These are phyloP conservation scores for Mormyrus iriodes DNA, from an alignment of 2,113 vertebrate species.

Conservation along the genomic window DNA sequence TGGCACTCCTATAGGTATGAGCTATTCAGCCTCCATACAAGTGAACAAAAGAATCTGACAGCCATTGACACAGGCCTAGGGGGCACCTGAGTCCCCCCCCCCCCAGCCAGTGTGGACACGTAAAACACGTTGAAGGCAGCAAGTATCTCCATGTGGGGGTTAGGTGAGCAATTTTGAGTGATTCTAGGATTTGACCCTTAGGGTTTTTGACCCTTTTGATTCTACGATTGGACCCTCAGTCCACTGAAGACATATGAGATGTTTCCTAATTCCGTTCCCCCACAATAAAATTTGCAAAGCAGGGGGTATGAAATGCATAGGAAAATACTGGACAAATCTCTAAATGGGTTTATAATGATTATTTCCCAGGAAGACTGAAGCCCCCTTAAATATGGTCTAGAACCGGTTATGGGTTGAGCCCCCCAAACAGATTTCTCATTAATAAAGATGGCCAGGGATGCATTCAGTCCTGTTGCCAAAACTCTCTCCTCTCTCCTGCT, in stretches of 20 bases:
- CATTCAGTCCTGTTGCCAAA: neutral
- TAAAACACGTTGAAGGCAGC: neutral
- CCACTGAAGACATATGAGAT: neutral
- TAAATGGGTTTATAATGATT: neutral
- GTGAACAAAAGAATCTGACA: constrained; percentile 13
- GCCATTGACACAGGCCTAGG: neutral
- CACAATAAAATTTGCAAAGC: neutral
- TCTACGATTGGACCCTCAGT: neutral
- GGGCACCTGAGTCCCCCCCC: constrained; percentile 1
- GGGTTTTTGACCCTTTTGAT: neutral
- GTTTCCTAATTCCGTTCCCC: neutral
- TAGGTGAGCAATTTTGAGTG: neutral
- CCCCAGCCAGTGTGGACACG: constrained; percentile 27
- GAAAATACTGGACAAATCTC: neutral
- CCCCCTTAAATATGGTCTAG: neutral
- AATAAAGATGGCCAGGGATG: neutral
- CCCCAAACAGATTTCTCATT: neutral
- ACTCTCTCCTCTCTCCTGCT: neutral
- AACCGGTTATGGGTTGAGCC: neutral
- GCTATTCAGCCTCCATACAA: neutral
- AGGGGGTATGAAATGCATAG: neutral
- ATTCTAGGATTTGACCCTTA: neutral
- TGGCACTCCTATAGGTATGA: neutral
- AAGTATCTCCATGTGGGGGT: neutral
- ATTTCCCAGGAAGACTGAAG: neutral